phyloP scores from a whole-genome alignment of 2,888 invertebrate species.

The Trimorus sp. region DNA sequence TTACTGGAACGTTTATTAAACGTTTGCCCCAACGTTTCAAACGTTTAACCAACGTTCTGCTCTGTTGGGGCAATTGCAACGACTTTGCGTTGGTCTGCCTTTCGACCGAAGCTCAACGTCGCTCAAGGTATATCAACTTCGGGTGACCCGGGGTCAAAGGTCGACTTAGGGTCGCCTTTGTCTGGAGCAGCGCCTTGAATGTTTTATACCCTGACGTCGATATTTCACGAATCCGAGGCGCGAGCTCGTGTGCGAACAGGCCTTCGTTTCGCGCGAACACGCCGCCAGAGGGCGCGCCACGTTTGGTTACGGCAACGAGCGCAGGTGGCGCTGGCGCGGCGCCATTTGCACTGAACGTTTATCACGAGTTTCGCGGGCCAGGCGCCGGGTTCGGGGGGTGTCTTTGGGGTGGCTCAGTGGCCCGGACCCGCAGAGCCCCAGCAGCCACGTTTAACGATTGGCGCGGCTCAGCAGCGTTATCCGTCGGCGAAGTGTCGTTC shows the following conservation, averaged over 20 bases:
- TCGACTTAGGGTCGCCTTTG: too few relatives aligned
- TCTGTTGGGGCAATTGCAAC: slow-evolving; percentile 21
- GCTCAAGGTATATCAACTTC: too few relatives aligned
- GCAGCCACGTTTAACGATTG: slow-evolving; percentile 43
- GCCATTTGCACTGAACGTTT: slow-evolving; percentile 20
- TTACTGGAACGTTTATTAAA: too few relatives aligned
- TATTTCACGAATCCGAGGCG: slow-evolving; percentile 51
- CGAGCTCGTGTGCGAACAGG: slow-evolving; percentile 71
- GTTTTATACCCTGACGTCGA: slow-evolving; percentile 10
- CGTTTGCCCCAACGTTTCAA: too few relatives aligned
- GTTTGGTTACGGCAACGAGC: slow-evolving; percentile 26
- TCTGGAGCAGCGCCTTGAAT: too few relatives aligned
- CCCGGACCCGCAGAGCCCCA: slow-evolving; percentile 26
- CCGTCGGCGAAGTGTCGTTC: slow-evolving; percentile 64
- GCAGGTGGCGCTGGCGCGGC: slow-evolving; percentile 15
- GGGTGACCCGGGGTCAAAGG: too few relatives aligned
- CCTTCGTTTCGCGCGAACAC: slow-evolving; percentile 70
- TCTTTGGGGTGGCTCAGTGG: background rate
- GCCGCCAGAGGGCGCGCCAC: slow-evolving; percentile 67
- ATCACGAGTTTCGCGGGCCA: slow-evolving; percentile 25
- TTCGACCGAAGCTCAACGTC: slow-evolving; percentile 55
- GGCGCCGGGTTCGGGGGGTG: slow-evolving; percentile 8
- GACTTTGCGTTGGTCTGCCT: slow-evolving; percentile 51
- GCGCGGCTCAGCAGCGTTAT: slow-evolving; percentile 72
- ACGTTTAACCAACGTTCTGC: background rate